Conservation (phyloP, 2,113 vertebrate genomes). For the Carassius auratus region DNA sequence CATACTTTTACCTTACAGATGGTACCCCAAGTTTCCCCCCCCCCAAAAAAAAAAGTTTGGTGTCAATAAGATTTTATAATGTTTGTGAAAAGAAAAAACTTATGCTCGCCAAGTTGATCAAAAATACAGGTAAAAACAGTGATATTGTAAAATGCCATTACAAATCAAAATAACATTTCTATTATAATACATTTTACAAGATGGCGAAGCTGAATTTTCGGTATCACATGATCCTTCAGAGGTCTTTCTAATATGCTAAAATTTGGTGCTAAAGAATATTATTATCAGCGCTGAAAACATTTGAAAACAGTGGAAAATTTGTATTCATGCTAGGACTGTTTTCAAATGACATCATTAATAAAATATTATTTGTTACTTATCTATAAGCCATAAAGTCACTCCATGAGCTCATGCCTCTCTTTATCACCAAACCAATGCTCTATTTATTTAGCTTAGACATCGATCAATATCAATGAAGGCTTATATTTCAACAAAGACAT, state of each 20-base stretch:
- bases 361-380: background rate
- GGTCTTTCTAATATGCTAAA: background rate
- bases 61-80: too few species aligned
- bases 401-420: conserved; percentile 44
- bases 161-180: background rate
- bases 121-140: background rate
- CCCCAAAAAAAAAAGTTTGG: too few species aligned
- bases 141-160: background rate
- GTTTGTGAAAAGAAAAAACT: too few species aligned
- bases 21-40: too few species aligned
- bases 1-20: background rate
- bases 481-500: conserved; percentile 68
- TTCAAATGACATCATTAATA: background rate
- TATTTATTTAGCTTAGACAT: conserved; percentile 69
- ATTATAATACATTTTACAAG: background rate
- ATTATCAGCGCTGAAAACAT: background rate
- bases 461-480: conserved; percentile 59
- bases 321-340: background rate
- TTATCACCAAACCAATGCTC: conserved; percentile 57
- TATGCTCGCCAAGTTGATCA: background rate
- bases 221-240: background rate
- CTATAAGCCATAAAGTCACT: conserved; percentile 16
- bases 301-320: too few species aligned
- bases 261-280: background rate
- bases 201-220: background rate